A percentile compares a stretch with the other conserved stretches of the same genome.
Conservation (phyloP, 1,140 invertebrate genomes). For the Drosophila grimshawi region DNA sequence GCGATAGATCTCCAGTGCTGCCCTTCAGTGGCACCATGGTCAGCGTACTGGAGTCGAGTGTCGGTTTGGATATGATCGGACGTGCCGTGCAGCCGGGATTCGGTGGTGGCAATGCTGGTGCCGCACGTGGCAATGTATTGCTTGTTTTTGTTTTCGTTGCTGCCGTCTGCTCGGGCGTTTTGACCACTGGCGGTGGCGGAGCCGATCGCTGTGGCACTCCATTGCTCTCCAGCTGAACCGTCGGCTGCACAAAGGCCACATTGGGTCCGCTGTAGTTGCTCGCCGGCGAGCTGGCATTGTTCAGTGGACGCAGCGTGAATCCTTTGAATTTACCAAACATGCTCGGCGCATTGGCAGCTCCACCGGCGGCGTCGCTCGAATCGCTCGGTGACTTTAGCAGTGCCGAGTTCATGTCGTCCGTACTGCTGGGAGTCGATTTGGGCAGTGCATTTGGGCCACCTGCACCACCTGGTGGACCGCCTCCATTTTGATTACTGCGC, state of each 20-base stretch:
- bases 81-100: constrained; percentile 85
- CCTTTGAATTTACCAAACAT: constrained; percentile 94
- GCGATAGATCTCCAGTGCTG: constrained; percentile 86
- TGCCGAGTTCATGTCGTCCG: constrained; percentile 87
- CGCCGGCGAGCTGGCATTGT: constrained; percentile 62
- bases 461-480: constrained; percentile 52
- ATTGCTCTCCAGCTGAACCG: constrained; percentile 62
- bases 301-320: constrained; percentile 90
- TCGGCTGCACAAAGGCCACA: constrained; percentile 84
- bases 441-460: constrained; percentile 75
- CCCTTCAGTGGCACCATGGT: constrained; percentile 88
- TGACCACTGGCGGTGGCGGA: constrained; percentile 70
- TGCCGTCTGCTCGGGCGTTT: constrained; percentile 1
- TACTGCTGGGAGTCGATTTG: constrained; percentile 86
- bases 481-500: constrained; percentile 62
- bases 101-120: constrained; percentile 86
- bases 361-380: constrained; percentile 85
- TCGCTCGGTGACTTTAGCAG: constrained; percentile 85
- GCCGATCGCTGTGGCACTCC: constrained; percentile 70
- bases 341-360: constrained; percentile 74
- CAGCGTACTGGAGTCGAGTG: constrained; percentile 91
- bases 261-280: constrained; percentile 77
- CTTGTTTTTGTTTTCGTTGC: constrained; percentile 28
- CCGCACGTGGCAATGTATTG: constrained; percentile 49
- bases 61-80: constrained; percentile 91